Percentiles rank a stretch among this genome's conserved stretches.
Evolutionary conservation across 2,113 vertebrate genomes (phyloP).

Genomic region (Pedetes capensis): DNA sequence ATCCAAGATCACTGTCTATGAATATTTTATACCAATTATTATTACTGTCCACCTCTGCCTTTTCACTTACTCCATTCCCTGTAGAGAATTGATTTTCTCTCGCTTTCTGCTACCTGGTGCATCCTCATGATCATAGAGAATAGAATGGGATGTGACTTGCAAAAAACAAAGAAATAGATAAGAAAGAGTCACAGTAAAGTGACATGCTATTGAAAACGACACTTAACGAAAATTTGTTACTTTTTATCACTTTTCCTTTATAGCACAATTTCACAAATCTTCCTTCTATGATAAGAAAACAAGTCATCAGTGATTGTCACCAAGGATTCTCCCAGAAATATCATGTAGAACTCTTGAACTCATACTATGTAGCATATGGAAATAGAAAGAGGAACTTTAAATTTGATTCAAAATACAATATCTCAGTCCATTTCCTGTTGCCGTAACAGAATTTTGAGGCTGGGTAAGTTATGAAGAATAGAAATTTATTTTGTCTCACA

Average conservation of each 20-base stretch:
- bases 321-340: slow-evolving; percentile 51
- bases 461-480: not conserved
- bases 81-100: not conserved
- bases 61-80: not conserved
- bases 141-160: not conserved
- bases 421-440: not conserved
- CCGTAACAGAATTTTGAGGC: not conserved
- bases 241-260: slow-evolving; percentile 2
- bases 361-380: not conserved
- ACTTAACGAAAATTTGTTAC: not conserved
- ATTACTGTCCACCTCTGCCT: not conserved
- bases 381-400: slow-evolving; percentile 42
- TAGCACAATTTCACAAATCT: not conserved
- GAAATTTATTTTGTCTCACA: not conserved
- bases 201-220: not conserved
- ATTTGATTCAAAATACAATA: slow-evolving; percentile 60
- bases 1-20: not conserved
- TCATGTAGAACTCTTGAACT: slow-evolving; percentile 44
- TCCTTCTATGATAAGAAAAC: not conserved
- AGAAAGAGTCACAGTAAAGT: not conserved
- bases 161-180: not conserved
- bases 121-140: not conserved
- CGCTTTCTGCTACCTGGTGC: not conserved
- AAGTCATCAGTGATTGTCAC: slow-evolving; percentile 21
- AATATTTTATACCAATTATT: not conserved